Evolutionary conservation across 1,140 invertebrate species (phyloP).

Genomic region (Caenorhabditis latens): DNA sequence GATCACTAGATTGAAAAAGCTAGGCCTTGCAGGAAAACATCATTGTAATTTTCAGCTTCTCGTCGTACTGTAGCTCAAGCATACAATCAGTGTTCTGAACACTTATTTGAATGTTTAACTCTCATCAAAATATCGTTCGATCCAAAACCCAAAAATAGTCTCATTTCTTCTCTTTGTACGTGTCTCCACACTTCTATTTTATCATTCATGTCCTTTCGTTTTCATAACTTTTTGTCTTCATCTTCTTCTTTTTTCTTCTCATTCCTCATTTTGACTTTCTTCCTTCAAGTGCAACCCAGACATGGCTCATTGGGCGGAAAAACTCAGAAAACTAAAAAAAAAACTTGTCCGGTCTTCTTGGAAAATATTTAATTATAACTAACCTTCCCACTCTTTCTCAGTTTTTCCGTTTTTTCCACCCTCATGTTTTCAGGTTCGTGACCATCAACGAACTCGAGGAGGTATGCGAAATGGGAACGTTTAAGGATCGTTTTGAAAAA

Average conservation of each 20-base stretch:
- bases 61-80: too few relatives aligned
- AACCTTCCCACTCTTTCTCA: not conserved
- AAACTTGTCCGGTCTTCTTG: not conserved
- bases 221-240: conserved; percentile 37
- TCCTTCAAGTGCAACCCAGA: conserved; percentile 11
- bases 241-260: not conserved
- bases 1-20: not conserved
- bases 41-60: too few relatives aligned
- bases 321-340: not conserved
- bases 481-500: conserved; percentile 48
- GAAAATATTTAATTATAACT: conserved; percentile 9
- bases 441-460: conserved; percentile 43
- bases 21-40: not conserved
- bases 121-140: too few relatives aligned
- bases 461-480: conserved; percentile 41
- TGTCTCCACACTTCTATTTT: conserved; percentile 30
- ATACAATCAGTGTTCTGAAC: too few relatives aligned
- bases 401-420: not conserved
- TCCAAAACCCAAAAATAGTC: not conserved
- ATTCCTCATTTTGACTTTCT: not conserved
- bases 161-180: not conserved
- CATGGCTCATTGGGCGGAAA: not conserved
- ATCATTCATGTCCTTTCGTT: conserved; percentile 40
- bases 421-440: conserved; percentile 35
- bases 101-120: too few relatives aligned